These are phyloP conservation scores for Dyspetes luteomarginatus DNA, from an alignment of 2,888 invertebrate genomes.

Conservation along the genomic window DNA sequence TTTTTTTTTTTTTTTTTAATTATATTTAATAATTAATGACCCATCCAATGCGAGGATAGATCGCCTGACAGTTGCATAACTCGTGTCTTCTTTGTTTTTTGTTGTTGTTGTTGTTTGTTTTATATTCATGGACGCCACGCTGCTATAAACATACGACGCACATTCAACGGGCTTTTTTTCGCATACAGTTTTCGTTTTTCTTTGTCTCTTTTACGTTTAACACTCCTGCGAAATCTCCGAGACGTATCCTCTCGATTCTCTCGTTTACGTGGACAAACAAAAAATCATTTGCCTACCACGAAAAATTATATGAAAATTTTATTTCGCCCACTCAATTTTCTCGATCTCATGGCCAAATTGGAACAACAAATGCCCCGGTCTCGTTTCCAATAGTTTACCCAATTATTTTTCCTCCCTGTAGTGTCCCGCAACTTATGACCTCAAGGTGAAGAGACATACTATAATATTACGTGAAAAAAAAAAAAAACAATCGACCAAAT, in stretches of 20 bases:
- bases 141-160: constrained; percentile 46
- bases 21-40: constrained; percentile 40
- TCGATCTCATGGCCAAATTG: not conserved
- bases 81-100: constrained; percentile 41
- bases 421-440: no score
- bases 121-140: constrained; percentile 63
- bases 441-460: no score
- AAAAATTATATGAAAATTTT: not conserved
- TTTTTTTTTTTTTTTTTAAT: no score
- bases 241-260: constrained; percentile 11
- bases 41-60: constrained; percentile 64
- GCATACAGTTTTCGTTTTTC: constrained; percentile 12
- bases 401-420: no score
- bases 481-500: no score
- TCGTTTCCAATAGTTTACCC: not conserved
- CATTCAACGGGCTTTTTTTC: constrained; percentile 49
- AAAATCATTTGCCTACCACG: not conserved
- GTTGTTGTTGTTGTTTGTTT: constrained; percentile 62
- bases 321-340: not conserved
- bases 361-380: not conserved
- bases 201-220: no score
- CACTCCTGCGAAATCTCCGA: not conserved
- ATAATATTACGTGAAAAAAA: no score
- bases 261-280: not conserved
- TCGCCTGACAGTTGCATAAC: constrained; percentile 56